These are phyloP conservation scores for Archips crataeganus DNA, from an alignment of 2,888 invertebrate species.

Conservation along the genomic window DNA sequence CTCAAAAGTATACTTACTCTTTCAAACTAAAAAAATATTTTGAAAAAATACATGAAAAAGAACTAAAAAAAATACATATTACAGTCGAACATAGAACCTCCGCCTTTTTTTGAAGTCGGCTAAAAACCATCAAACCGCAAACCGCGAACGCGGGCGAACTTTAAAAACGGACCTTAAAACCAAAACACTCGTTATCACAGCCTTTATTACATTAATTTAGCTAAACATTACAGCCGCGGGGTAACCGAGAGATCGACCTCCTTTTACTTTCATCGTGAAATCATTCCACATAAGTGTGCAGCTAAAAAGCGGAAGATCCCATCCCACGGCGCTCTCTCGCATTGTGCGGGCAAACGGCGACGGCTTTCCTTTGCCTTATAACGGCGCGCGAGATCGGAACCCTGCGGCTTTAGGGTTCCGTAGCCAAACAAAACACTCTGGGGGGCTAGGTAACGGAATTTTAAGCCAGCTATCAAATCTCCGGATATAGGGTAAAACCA, in stretches of 20 bases:
- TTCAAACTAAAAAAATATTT: no score
- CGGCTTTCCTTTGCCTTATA: slow-evolving; percentile 47
- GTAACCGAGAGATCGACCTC: slow-evolving; percentile 63
- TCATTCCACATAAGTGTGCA: slow-evolving; percentile 70
- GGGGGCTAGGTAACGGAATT: no score
- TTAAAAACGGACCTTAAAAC: not conserved
- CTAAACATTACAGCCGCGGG: slow-evolving; percentile 18
- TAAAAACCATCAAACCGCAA: not conserved
- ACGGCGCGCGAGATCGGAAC: not conserved
- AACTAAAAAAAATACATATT: no score
- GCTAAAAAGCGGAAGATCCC: slow-evolving; percentile 76
- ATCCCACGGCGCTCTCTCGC: slow-evolving; percentile 78
- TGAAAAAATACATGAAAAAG: no score
- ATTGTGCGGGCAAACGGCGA: slow-evolving; percentile 49
- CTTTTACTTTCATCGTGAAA: slow-evolving; percentile 83
- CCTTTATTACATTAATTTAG: slow-evolving; percentile 24
- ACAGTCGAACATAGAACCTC: no score
- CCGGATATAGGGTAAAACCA: no score
- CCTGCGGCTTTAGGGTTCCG: slow-evolving; percentile 10
- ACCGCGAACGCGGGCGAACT: not conserved
- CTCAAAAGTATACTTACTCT: no score
- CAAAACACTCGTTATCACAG: slow-evolving; percentile 6
- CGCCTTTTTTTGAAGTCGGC: no score
- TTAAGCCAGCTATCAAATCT: no score
- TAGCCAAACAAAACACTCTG: not conserved